Percentiles rank a stretch among this genome's conserved stretches.
Evolutionary conservation across 2,888 invertebrate species (phyloP).

Genomic region (Hydraecia micacea): DNA sequence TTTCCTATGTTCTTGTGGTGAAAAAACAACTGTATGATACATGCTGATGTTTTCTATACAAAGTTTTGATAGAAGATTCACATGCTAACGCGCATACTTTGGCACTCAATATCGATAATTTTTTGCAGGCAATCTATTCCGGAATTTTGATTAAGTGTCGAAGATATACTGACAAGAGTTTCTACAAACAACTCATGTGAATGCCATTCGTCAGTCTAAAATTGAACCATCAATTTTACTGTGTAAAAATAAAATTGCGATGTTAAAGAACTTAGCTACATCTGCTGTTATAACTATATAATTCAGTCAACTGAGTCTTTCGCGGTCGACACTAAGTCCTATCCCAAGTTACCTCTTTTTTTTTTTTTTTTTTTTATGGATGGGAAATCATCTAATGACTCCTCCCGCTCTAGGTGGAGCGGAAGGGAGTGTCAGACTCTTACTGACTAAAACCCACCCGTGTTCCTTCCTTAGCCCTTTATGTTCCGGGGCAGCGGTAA

Average conservation of each 20-base stretch:
- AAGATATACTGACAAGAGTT: slow-evolving; percentile 21
- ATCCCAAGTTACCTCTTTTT: too few species aligned
- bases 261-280: not conserved
- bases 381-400: too few species aligned
- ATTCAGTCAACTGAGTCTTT: not conserved
- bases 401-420: too few species aligned
- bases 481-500: too few species aligned
- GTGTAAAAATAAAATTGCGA: slow-evolving; percentile 7
- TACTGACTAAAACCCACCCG: too few species aligned
- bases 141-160: slow-evolving; percentile 41
- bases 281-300: not conserved
- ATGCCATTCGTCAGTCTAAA: slow-evolving; percentile 30
- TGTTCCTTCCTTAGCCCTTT: too few species aligned
- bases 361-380: too few species aligned
- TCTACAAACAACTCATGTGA: slow-evolving; percentile 7
- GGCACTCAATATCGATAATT: slow-evolving; percentile 28
- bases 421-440: too few species aligned
- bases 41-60: not conserved
- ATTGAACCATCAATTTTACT: not conserved
- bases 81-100: not conserved
- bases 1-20: slow-evolving; percentile 2
- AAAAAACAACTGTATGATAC: not conserved
- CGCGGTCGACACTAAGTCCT: not conserved
- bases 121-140: slow-evolving; percentile 42
- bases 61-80: not conserved